These are phyloP conservation scores for Cromileptes altivelis DNA, from an alignment of 2,113 vertebrate genomes.

Conservation along the genomic window DNA sequence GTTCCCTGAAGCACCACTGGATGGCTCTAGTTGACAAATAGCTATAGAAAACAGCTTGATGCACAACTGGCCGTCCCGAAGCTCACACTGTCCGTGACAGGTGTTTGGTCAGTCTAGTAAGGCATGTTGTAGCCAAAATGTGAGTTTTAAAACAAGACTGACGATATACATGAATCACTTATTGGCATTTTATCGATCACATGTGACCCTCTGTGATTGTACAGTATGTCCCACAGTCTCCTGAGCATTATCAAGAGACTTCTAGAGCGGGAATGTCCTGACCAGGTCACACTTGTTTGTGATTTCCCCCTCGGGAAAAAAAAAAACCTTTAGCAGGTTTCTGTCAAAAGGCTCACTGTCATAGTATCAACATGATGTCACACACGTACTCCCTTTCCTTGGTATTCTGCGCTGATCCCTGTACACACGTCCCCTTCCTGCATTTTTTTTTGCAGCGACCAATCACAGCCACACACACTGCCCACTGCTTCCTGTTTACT, in stretches of 20 bases:
- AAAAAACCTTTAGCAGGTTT: conserved; percentile 28
- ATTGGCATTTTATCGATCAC: neutral
- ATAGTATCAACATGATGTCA: conserved; percentile 42
- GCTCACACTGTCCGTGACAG: conserved; percentile 14
- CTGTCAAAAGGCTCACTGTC: conserved; percentile 15
- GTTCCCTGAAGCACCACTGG: conserved; percentile 76
- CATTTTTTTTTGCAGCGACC: conserved; percentile 8
- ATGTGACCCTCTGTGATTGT: neutral
- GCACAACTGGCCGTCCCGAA: conserved; percentile 9
- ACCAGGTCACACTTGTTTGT: conserved; percentile 6
- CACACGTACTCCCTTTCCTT: conserved; percentile 57
- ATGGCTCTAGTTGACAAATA: conserved; percentile 77
- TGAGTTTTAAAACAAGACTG: neutral
- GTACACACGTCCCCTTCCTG: conserved; percentile 41
- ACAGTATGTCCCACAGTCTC: neutral
- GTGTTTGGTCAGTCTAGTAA: conserved; percentile 2
- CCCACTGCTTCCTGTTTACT: conserved; percentile 73
- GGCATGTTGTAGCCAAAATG: neutral
- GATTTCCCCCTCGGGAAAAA: neutral
- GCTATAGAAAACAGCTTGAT: conserved; percentile 14
- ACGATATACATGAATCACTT: neutral
- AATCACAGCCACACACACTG: conserved; percentile 29
- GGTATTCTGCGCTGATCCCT: conserved; percentile 30
- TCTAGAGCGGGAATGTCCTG: neutral
- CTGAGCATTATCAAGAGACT: neutral